Evolutionary conservation across 1,140 invertebrate genomes (phyloP).

Genomic region (Trinorchestia longiramus): DNA sequence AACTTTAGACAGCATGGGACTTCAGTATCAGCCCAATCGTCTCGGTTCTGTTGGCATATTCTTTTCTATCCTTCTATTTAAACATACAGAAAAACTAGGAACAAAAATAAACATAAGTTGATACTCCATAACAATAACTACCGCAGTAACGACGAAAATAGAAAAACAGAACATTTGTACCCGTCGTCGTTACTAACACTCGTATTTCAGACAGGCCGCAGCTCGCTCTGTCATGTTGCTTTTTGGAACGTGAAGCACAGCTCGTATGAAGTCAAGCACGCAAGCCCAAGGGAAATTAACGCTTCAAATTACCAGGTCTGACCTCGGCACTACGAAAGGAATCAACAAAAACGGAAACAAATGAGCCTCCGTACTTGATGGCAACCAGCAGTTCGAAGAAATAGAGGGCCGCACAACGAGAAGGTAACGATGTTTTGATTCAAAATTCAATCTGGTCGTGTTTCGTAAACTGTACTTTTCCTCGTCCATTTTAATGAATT

Average conservation of each 20-base stretch:
- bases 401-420: not conserved
- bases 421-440: not conserved
- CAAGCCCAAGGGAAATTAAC: slow-evolving; percentile 32
- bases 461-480: not conserved
- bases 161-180: not conserved
- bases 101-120: too few species aligned
- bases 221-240: not conserved
- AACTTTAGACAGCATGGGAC: too few species aligned
- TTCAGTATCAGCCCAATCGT: too few species aligned
- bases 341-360: not conserved
- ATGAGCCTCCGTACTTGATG: not conserved
- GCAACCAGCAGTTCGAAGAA: not conserved
- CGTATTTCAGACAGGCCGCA: not conserved
- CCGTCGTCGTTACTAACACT: not conserved
- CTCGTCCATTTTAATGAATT: not conserved
- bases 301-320: slow-evolving; percentile 19
- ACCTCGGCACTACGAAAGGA: not conserved
- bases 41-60: too few species aligned
- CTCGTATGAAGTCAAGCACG: slow-evolving; percentile 18
- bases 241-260: not conserved
- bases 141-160: not conserved
- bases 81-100: too few species aligned
- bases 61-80: too few species aligned
- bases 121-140: not conserved
- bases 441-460: not conserved